Conservation (phyloP, 2,797 vertebrate genomes). For the Garrulus glandarius region DNA sequence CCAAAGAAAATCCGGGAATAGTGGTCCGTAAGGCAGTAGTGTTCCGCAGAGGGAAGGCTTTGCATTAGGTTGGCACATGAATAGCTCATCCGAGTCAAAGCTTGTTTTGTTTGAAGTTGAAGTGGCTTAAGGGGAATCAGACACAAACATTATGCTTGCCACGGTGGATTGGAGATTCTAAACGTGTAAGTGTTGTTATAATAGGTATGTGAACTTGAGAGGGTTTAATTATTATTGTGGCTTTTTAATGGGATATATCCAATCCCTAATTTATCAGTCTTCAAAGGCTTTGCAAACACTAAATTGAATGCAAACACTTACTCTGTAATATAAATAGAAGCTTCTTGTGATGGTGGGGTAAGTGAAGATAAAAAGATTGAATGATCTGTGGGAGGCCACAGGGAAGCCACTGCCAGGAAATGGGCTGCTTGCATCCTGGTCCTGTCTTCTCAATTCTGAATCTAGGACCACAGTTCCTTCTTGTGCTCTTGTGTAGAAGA, state of each 20-base stretch:
- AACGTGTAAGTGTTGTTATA: not conserved
- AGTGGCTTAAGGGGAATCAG: not conserved
- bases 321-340: constrained; percentile 45
- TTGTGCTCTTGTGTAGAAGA: not conserved
- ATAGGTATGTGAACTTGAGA: constrained; percentile 17
- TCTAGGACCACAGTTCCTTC: not conserved
- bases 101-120: constrained; percentile 15
- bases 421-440: not conserved
- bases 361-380: constrained; percentile 44
- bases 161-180: not conserved
- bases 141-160: not conserved
- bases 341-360: not conserved
- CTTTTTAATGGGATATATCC: constrained; percentile 14
- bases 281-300: constrained; percentile 29
- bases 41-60: not conserved
- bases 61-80: not conserved
- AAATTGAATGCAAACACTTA: not conserved
- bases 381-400: not conserved
- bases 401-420: constrained; percentile 9
- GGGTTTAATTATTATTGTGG: constrained; percentile 44
- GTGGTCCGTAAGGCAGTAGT: not conserved
- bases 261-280: constrained; percentile 8
- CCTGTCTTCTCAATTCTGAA: not conserved
- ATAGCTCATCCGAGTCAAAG: not conserved
- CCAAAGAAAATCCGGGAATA: not conserved